These are phyloP conservation scores for Planococcus citri DNA, from an alignment of 1,140 invertebrate species.

Conservation along the genomic window DNA sequence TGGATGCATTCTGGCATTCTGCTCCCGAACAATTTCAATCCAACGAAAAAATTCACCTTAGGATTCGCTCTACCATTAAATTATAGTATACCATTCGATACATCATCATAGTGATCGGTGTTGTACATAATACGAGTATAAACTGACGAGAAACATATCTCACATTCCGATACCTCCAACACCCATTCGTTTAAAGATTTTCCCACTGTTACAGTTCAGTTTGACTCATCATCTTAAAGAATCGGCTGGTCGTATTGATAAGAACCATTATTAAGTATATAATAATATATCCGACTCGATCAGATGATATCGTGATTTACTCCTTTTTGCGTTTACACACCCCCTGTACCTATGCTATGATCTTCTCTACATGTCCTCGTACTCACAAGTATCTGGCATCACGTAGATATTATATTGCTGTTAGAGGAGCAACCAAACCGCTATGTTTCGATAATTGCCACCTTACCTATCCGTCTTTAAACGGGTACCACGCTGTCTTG, in stretches of 20 bases:
- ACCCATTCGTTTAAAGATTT: neutral
- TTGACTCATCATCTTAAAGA: neutral
- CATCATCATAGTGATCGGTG: no score
- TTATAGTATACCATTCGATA: no score
- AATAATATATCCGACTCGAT: slow-evolving; percentile 4
- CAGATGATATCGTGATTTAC: slow-evolving; percentile 11
- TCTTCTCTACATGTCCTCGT: neutral
- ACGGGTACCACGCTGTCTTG: slow-evolving; percentile 13
- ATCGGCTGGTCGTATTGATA: neutral
- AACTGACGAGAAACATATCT: no score
- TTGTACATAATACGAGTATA: no score
- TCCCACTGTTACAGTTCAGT: slow-evolving; percentile 12
- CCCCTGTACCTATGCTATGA: no score
- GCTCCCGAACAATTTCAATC: no score
- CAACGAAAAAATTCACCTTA: no score
- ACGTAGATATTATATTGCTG: no score
- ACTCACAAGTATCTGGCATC: no score
- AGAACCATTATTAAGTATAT: slow-evolving; percentile 6
- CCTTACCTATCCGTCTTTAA: neutral
- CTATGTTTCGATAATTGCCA: neutral
- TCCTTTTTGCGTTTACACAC: slow-evolving; percentile 1
- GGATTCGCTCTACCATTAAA: no score
- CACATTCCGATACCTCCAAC: neutral
- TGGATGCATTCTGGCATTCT: no score
- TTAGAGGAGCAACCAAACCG: no score